These are phyloP conservation scores for Octodon degus DNA, from an alignment of 2,113 vertebrate species.

Conservation along the genomic window DNA sequence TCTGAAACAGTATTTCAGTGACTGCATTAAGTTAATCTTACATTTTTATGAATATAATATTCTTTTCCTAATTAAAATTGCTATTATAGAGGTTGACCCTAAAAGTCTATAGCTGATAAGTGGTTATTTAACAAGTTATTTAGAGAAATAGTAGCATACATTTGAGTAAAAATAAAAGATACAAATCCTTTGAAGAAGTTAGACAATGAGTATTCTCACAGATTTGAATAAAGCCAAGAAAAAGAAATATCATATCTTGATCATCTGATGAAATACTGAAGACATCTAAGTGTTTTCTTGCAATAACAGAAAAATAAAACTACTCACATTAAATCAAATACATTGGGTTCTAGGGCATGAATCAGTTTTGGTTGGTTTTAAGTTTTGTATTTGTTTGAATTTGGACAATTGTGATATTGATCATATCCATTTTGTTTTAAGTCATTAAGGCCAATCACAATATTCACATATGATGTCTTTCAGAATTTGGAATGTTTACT, in stretches of 20 bases:
- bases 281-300: not conserved
- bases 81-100: not conserved
- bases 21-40: not conserved
- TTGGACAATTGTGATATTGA: not conserved
- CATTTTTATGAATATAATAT: not conserved
- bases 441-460: not conserved
- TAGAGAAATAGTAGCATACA: not conserved
- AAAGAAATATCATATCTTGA: not conserved
- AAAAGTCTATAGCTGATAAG: not conserved
- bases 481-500: not conserved
- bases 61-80: not conserved
- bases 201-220: not conserved
- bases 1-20: not conserved
- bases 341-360: not conserved
- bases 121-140: not conserved
- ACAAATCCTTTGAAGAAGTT: not conserved
- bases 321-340: not conserved
- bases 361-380: not conserved
- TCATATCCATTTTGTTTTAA: constrained; percentile 32
- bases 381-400: not conserved
- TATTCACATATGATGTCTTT: not conserved
- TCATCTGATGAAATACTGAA: not conserved
- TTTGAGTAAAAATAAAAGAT: not conserved
- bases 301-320: not conserved
- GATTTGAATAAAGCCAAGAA: not conserved